These are phyloP conservation scores for Drosophila paucipuncta DNA, from an alignment of 2,888 invertebrate genomes.

Conservation along the genomic window DNA sequence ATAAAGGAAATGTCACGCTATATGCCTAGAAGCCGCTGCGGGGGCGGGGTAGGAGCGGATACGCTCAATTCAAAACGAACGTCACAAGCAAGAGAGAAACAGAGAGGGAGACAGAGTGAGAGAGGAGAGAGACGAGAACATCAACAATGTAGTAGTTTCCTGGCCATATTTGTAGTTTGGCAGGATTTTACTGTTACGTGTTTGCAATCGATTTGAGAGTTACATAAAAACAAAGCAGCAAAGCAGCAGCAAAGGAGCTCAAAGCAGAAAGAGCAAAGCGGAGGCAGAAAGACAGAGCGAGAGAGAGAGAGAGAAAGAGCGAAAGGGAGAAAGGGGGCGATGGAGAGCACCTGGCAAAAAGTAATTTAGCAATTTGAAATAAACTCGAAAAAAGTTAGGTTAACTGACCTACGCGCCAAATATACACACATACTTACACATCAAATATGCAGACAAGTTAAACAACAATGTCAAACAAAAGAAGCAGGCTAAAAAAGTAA, in stretches of 20 bases:
- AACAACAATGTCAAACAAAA: slow-evolving; percentile 60
- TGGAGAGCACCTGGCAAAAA: slow-evolving; percentile 20
- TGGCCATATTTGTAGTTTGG: slow-evolving; percentile 47
- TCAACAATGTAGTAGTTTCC: slow-evolving; percentile 66
- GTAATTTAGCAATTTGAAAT: slow-evolving; percentile 60
- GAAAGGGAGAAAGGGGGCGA: background rate
- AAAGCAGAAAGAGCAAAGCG: background rate
- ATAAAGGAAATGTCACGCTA: slow-evolving; percentile 80
- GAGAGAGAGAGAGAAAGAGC: slow-evolving; percentile 10
- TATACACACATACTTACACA: slow-evolving; percentile 7
- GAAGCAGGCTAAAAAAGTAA: slow-evolving; percentile 18
- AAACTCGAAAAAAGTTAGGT: slow-evolving; percentile 46
- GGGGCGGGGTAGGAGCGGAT: slow-evolving; percentile 6
- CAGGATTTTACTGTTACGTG: slow-evolving; percentile 76
- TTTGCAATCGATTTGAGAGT: slow-evolving; percentile 82
- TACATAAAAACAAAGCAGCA: slow-evolving; percentile 67
- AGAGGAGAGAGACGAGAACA: slow-evolving; percentile 30
- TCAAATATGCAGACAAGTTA: slow-evolving; percentile 77
- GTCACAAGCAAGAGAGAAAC: slow-evolving; percentile 30
- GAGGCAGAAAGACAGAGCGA: slow-evolving; percentile 21
- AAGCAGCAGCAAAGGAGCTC: slow-evolving; percentile 15
- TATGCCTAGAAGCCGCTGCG: slow-evolving; percentile 53
- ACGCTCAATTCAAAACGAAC: slow-evolving; percentile 32
- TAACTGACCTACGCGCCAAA: slow-evolving; percentile 74
- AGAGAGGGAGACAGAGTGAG: background rate